These are phyloP conservation scores for Pyrochroa serraticornis DNA, from an alignment of 2,888 invertebrate genomes.

Conservation along the genomic window DNA sequence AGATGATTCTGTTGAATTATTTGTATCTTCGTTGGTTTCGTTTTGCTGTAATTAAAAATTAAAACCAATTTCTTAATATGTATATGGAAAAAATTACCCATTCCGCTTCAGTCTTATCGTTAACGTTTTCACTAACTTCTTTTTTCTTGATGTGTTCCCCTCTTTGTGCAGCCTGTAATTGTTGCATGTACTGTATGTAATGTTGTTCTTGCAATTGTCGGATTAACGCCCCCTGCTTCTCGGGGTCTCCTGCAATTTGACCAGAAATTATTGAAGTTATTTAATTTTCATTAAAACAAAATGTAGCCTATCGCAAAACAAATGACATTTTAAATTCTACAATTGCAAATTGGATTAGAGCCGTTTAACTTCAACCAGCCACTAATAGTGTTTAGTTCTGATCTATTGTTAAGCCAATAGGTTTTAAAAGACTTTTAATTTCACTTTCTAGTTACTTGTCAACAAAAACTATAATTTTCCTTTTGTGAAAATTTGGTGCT, in stretches of 20 bases:
- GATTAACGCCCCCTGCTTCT: slow-evolving; percentile 92
- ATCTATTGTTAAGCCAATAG: too few species aligned
- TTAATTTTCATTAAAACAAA: too few species aligned
- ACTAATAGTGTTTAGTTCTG: too few species aligned
- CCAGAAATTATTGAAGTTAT: too few species aligned
- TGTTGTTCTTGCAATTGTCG: slow-evolving; percentile 97
- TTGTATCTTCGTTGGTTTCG: slow-evolving; percentile 31
- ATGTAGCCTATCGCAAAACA: too few species aligned
- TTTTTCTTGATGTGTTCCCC: slow-evolving; percentile 41
- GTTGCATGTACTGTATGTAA: slow-evolving; percentile 98
- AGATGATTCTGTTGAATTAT: slow-evolving; percentile 35
- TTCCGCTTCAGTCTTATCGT: slow-evolving; percentile 31
- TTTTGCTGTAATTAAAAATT: slow-evolving; percentile 15
- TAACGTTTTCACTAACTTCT: slow-evolving; percentile 32
- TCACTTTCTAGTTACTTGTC: slow-evolving; percentile 5
- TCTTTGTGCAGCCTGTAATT: slow-evolving; percentile 67
- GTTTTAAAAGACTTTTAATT: too few species aligned
- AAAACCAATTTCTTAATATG: too few species aligned
- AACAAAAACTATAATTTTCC: too few species aligned
- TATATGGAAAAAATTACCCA: slow-evolving; percentile 20
- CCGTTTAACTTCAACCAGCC: too few species aligned
- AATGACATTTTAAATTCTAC: too few species aligned
- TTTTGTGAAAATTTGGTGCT: too few species aligned
- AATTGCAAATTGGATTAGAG: too few species aligned
- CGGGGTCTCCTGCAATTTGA: slow-evolving; percentile 65